phyloP scores from a whole-genome alignment of 2,113 vertebrate genomes.

The Toxotes chatareus region DNA sequence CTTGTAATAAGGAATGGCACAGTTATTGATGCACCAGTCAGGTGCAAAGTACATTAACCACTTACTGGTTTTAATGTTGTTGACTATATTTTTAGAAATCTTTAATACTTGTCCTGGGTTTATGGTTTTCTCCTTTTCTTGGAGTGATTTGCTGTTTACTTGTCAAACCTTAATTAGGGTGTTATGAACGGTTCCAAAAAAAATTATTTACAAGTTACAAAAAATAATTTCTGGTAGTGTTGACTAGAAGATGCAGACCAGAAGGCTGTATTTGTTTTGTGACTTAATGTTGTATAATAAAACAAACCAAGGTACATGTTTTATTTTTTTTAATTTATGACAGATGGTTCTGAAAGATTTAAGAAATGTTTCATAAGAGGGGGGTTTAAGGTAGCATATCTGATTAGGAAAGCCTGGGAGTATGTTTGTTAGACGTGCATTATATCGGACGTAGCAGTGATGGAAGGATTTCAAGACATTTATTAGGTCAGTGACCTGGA shows the following conservation, averaged over 20 bases:
- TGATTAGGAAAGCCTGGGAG: neutral
- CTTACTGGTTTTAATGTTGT: no score
- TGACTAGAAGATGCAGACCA: neutral
- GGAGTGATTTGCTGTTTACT: neutral
- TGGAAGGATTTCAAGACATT: constrained; percentile 25
- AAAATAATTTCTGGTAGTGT: neutral
- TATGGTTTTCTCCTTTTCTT: neutral
- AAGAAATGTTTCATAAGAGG: neutral
- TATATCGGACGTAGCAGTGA: neutral
- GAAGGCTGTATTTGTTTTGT: neutral
- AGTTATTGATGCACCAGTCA: neutral
- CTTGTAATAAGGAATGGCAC: constrained; percentile 30
- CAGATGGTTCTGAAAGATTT: neutral
- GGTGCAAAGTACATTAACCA: no score
- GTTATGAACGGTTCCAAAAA: neutral
- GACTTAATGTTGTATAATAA: constrained; percentile 1
- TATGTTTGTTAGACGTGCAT: neutral
- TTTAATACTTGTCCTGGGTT: neutral
- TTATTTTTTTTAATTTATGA: constrained; percentile 2
- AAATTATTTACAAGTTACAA: no score
- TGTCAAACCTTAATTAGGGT: neutral
- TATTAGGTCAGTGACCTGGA: constrained; percentile 40
- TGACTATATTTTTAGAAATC: neutral
- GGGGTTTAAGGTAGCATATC: neutral
- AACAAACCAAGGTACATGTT: neutral